Base-by-base conservation (phyloP, 1,140 invertebrate species). In the Zaprionus ornatus region DNA sequence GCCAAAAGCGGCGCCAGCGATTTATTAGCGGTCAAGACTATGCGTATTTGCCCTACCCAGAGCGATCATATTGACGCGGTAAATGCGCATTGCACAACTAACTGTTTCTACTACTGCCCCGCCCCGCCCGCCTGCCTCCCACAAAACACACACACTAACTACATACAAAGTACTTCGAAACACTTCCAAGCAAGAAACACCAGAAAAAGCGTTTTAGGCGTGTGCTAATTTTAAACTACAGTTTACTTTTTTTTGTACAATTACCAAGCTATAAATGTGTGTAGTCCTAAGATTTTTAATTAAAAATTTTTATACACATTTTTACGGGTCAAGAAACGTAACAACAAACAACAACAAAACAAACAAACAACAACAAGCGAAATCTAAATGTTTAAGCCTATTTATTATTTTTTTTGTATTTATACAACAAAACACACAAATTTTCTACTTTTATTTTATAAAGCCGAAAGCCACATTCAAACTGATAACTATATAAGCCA, bases 351-450 rank as follows among this genome's bases (percentile, higher is more conserved):
- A 57, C 7, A 40, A 40, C 4, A n/a, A 17, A 19, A 21, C 19
- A 63, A 67, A 67, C 19, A 57, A 80, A 52, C 17, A 60, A 50
- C 42, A 73, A 78, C 65, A 86, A 74, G 52, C 80, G 80, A 86
- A 88, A 88, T 86, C 77, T 80, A 80, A 82, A 79, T 75, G 69
- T 90, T 57, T 88, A 90, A 88, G 84, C 57, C 80, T 88, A 90
- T 88, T 88, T 88, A 88, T 88, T 88, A 79, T 90, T 88, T 75
- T 75, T 72, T 76, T 84, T 84, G 81, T 88, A 88, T 88, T 88
- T 90, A 82, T 87, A 86, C 69, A 64, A 42, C 29, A 80, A 80
- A 55, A 71, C 75, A 72, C 69, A 74, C 55, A 80, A 78, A 59
- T 81, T 77, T 81, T 79, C 66, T 74, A 71, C 56, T 62, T 75